phyloP scores from a whole-genome alignment of 2,797 vertebrate genomes.

The Numenius phaeopus region DNA sequence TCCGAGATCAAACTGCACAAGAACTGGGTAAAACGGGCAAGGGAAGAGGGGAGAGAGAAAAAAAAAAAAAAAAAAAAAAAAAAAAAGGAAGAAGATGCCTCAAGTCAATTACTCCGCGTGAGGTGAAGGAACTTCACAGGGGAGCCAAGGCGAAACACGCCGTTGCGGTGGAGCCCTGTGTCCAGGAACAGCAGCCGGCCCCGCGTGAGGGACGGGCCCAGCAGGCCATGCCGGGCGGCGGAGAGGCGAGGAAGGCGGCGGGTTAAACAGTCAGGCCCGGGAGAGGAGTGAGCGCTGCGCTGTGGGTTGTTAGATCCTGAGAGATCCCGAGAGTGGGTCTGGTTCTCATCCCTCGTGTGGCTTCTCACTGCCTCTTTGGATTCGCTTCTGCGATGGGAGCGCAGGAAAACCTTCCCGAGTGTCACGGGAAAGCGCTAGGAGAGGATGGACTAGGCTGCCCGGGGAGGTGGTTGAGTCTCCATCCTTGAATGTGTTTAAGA shows the following conservation, averaged over 20 bases:
- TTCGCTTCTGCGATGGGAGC: neutral
- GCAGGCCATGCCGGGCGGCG: neutral
- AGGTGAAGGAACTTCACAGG: neutral
- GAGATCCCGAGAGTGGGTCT: slow-evolving; percentile 55
- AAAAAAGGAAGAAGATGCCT: neutral
- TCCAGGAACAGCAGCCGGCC: neutral
- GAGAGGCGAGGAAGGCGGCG: neutral
- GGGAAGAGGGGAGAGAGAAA: too few relatives aligned
- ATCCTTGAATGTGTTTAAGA: too few relatives aligned
- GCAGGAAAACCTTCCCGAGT: fast-evolving
- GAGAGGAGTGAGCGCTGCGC: neutral
- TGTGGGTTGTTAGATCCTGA: neutral
- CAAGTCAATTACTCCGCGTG: neutral
- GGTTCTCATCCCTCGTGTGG: neutral
- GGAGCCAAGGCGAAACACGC: neutral
- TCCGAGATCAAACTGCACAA: neutral
- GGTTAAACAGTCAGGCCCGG: neutral
- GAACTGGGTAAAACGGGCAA: neutral
- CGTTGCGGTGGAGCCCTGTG: neutral
- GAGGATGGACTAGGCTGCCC: neutral
- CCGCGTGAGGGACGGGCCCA: neutral
- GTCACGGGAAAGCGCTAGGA: too few relatives aligned
- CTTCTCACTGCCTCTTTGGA: neutral
- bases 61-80: too few relatives aligned
- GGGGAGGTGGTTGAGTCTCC: too few relatives aligned